These are phyloP conservation scores for Seriola dumerili DNA, from an alignment of 2,113 vertebrate genomes.

Conservation along the genomic window DNA sequence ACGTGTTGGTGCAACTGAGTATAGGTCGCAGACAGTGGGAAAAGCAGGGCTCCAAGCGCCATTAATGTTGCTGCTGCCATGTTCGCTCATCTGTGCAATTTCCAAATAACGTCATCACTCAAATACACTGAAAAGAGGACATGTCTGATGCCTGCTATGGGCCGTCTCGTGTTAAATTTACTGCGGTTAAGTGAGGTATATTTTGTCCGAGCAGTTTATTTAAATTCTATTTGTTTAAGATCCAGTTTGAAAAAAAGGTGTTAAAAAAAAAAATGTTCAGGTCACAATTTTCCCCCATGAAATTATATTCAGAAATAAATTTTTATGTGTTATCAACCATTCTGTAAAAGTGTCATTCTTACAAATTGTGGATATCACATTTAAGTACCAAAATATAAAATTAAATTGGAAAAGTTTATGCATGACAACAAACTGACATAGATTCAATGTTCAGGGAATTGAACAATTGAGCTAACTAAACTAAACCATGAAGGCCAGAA, in stretches of 20 bases:
- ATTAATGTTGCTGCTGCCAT: constrained; percentile 67
- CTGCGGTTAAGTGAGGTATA: not conserved
- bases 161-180: constrained; percentile 13
- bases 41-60: constrained; percentile 55
- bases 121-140: constrained; percentile 7
- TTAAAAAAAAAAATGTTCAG: too few species aligned
- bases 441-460: not conserved
- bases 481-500: not conserved
- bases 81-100: constrained; percentile 70
- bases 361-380: not conserved
- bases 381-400: not conserved
- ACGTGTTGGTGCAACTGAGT: constrained; percentile 53
- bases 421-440: constrained; percentile 3
- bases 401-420: not conserved
- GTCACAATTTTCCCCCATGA: not conserved
- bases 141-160: constrained; percentile 6
- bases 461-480: not conserved
- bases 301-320: not conserved
- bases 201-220: not conserved
- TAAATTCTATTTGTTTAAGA: not conserved
- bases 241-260: not conserved
- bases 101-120: constrained; percentile 74
- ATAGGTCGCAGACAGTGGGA: constrained; percentile 56
- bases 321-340: not conserved
- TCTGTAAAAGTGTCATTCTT: not conserved